These are phyloP conservation scores for Hyperoodon ampullatus DNA, from an alignment of 2,113 vertebrate genomes.

Conservation along the genomic window DNA sequence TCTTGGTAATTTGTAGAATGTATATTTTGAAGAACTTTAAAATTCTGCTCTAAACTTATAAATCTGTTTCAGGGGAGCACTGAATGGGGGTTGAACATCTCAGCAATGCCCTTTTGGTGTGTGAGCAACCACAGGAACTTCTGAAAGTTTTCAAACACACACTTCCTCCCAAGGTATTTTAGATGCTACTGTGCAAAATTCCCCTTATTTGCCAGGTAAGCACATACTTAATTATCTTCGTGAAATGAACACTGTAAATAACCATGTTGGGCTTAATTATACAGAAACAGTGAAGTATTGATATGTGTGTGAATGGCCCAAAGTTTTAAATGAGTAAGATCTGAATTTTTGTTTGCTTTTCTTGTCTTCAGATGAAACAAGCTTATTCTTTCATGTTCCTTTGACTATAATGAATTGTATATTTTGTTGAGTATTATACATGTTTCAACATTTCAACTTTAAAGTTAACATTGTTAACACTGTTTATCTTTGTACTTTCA, in stretches of 20 bases:
- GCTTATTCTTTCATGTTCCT: neutral
- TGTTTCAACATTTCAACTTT: constrained; percentile 42
- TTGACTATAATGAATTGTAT: neutral
- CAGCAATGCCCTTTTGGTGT: constrained; percentile 67
- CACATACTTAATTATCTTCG: constrained; percentile 1
- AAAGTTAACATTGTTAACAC: neutral
- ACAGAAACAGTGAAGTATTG: neutral
- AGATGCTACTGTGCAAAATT: constrained; percentile 77
- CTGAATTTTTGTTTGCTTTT: constrained; percentile 27
- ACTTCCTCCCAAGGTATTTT: constrained; percentile 76
- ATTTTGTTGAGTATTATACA: constrained; percentile 18
- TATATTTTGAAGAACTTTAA: neutral
- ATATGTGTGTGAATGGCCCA: neutral
- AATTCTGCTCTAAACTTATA: neutral
- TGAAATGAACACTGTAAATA: constrained; percentile 19
- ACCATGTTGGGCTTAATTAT: neutral
- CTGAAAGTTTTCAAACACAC: constrained; percentile 74
- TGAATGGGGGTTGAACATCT: constrained; percentile 70
- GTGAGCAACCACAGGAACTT: constrained; percentile 71
- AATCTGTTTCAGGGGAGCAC: constrained; percentile 70
- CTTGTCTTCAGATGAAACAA: constrained; percentile 5
- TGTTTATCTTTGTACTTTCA: neutral
- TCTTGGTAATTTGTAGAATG: constrained; percentile 19
- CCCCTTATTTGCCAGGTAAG: constrained; percentile 78
- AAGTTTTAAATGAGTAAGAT: constrained; percentile 9